Evolutionary conservation across 2,888 invertebrate species (phyloP), one percentile per base, ranked within the genome.

Genomic region (Tanypteryx hageni): DNA sequence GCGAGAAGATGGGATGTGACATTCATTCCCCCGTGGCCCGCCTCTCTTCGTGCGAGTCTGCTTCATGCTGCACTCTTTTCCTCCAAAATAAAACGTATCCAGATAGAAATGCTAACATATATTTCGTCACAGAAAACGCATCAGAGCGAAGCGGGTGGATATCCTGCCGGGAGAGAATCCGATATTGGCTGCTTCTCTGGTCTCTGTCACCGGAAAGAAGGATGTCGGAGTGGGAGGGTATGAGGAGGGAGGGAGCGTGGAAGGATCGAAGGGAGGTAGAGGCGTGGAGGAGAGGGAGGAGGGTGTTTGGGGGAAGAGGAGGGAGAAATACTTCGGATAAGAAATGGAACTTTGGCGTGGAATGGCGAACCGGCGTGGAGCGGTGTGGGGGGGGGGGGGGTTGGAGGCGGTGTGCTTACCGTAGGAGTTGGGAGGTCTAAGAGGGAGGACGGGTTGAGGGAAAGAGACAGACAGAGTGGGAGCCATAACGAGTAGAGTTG

Each of bases 101-200:
- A 27, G 76, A 76, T 76, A 76, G 76, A 76, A 76, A 76, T 76
- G 76, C 76, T 76, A 76, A 76, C 76, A 76, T 27, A 27, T 27
- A 76, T 76, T 76, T 76, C 76, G 76, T 76, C 76, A 76, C 76
- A 76, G 76, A 76, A 76, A 76, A 76, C 27, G 76, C 76, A 76
- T 27, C 76, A 76, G 27, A 76, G 76, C 76, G 76, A 76, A 76
- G 76, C 76, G 76, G 76, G 22, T 76, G 76, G 76, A 76, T 76
- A 76, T 76, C 76, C 76, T 76, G 76, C 22, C 27, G 76, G 89
- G 89, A 68, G 89, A 9, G 89, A 89, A 89, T 89, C 89, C 89
- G 89, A 89, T 89, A 89, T 89, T 89, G 89, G 89, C 64, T 89
- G 89, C 89, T 59, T 44, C 89, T 44, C 86, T 16, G 61, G 59